phyloP scores from a whole-genome alignment of 2,888 invertebrate genomes.

The Nomada ruficornis region DNA sequence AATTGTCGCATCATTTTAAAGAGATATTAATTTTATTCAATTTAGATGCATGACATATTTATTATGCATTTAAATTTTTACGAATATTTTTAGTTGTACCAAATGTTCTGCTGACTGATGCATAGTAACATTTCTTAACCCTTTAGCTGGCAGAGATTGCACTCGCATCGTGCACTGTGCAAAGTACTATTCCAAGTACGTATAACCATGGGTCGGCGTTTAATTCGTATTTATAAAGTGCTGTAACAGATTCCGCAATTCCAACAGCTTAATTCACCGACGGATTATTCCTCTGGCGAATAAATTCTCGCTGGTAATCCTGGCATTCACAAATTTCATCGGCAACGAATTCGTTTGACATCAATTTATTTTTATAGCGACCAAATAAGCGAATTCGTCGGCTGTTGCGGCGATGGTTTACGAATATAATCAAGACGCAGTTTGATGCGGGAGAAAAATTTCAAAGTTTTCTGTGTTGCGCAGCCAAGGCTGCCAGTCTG shows the following conservation, averaged over 20 bases:
- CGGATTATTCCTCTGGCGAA: conserved; percentile 15
- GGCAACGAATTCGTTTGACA: not conserved
- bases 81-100: not conserved
- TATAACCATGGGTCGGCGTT: not conserved
- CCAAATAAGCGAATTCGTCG: conserved; percentile 6
- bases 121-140: not conserved
- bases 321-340: not conserved
- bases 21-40: too few relatives aligned
- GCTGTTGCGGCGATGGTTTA: not conserved
- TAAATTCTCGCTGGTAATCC: conserved; percentile 35
- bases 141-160: not conserved
- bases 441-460: not conserved
- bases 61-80: too few relatives aligned
- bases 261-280: conserved; percentile 28
- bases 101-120: too few relatives aligned
- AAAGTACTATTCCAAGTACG: too few relatives aligned
- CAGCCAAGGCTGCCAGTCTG: not conserved
- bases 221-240: conserved; percentile 22
- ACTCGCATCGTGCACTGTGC: not conserved
- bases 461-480: not conserved
- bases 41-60: too few relatives aligned
- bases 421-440: not conserved
- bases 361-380: conserved; percentile 12
- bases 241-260: not conserved
- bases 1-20: not conserved